Percentiles rank a stretch among this genome's conserved stretches.
phyloP scores from a whole-genome alignment of 2,797 vertebrate genomes.

The Pelodytes ibericus region DNA sequence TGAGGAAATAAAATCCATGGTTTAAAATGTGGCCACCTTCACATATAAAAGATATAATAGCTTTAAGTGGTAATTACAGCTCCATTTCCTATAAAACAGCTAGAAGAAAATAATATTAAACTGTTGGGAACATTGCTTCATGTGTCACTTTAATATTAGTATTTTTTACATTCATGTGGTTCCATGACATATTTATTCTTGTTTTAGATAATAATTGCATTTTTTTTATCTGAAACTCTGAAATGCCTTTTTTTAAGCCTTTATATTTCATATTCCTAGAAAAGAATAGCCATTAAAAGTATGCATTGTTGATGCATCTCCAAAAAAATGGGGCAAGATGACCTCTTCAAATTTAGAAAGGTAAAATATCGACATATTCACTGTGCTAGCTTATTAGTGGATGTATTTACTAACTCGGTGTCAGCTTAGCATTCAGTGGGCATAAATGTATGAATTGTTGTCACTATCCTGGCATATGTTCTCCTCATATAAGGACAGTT shows the following conservation, averaged over 20 bases:
- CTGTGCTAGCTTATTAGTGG: conserved; percentile 13
- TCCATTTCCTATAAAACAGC: too few relatives aligned
- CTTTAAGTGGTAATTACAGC: neutral
- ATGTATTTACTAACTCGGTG: conserved; percentile 33
- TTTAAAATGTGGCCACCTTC: neutral
- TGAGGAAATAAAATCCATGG: too few relatives aligned
- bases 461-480: conserved; percentile 19
- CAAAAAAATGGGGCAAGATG: conserved; percentile 9
- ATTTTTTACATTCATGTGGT: neutral
- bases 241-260: conserved; percentile 4
- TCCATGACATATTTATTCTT: neutral
- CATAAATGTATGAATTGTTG: conserved; percentile 35
- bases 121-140: too few relatives aligned
- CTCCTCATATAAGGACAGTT: conserved; percentile 15
- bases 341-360: conserved; percentile 41
- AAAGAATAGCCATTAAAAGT: too few relatives aligned
- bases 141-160: too few relatives aligned
- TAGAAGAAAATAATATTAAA: too few relatives aligned
- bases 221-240: neutral
- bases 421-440: conserved; percentile 6
- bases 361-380: conserved; percentile 37
- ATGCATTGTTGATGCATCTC: conserved; percentile 7
- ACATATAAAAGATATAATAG: neutral
- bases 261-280: neutral
- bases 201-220: neutral